phyloP scores from a whole-genome alignment of 2,113 vertebrate genomes.

The Platysternon megacephalum region DNA sequence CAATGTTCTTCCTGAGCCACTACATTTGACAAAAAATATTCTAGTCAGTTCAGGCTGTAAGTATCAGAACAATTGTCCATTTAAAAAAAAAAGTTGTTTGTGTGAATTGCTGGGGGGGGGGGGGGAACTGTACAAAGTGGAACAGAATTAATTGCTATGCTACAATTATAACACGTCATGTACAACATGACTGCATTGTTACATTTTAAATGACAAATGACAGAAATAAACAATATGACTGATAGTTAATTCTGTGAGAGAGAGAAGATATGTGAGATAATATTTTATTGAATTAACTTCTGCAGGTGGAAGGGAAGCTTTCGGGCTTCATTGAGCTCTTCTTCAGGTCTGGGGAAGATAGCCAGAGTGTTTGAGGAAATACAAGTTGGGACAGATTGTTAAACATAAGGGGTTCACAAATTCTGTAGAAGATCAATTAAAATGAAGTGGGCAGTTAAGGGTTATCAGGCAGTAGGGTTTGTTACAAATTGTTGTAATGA shows the following conservation, averaged over 20 bases:
- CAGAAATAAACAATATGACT: not conserved
- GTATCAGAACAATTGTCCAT: too few species aligned
- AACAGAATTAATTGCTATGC: conserved; percentile 7
- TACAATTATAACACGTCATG: not conserved
- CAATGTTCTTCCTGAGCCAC: not conserved
- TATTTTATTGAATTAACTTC: too few species aligned
- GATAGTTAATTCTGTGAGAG: conserved; percentile 1
- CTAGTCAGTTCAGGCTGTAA: not conserved
- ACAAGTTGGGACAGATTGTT: too few species aligned
- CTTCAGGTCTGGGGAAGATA: too few species aligned
- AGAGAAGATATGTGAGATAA: not conserved
- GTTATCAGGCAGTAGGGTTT: too few species aligned
- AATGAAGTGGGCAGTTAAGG: too few species aligned
- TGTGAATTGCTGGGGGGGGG: not conserved
- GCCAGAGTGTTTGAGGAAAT: too few species aligned
- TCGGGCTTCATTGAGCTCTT: too few species aligned
- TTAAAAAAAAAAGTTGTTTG: not conserved
- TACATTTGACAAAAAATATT: not conserved
- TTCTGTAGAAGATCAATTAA: too few species aligned
- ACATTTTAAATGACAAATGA: not conserved
- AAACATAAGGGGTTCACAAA: too few species aligned
- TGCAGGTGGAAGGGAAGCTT: too few species aligned
- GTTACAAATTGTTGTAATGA: too few species aligned
- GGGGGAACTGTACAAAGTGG: accelerated
- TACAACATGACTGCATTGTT: not conserved